Evolutionary conservation across 2,888 invertebrate genomes (phyloP), one percentile per base, ranked within the genome.

Genomic region (Schizotus pectinicornis): DNA sequence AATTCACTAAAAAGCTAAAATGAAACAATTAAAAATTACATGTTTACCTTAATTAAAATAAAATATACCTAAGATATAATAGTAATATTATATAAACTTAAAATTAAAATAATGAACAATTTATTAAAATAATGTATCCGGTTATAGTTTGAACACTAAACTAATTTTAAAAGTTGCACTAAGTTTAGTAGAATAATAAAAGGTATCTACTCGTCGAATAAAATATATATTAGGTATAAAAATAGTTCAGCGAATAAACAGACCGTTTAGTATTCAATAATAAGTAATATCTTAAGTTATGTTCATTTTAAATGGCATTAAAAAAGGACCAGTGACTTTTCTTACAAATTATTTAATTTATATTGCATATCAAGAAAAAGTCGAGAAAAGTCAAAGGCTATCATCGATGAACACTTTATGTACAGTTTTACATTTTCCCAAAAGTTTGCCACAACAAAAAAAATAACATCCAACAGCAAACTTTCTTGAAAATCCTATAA

Each of bases 1-100:
- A 64, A 77, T 77, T 77, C 74, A 69, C 74, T 77, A 78, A 72
- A 68, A 68, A 64, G 67, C 71, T 73, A 74, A 68, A 68, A 72
- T 54, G 70, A 74, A 74, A 74, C 68, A 74, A 69, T 70, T 63
- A 54, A 75, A 75, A 73, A 74, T 73, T 77, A 78, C 76, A 77
- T 69, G 71, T 72, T 71, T 75, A 67, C 63, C 65, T 72, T 70
- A 70, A 71, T 72, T 70, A 70, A 71, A 71, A 68, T 68, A 65
- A 74, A 72, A 70, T 72, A 72, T 74, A 75, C 64, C 63, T 71
- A 74, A 70, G 72, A 73, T 68, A 68, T 72, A 74, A 74, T 67
- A 67, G 69, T 75, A 73, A 65, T 69, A 71, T 56, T 46, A 67
- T 72, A 73, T 73, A 70, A 75, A 74, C 73, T 74, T 74, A 71